These are phyloP conservation scores for Eulemur rubriventer DNA, from an alignment of 2,797 vertebrate genomes.

Conservation along the genomic window DNA sequence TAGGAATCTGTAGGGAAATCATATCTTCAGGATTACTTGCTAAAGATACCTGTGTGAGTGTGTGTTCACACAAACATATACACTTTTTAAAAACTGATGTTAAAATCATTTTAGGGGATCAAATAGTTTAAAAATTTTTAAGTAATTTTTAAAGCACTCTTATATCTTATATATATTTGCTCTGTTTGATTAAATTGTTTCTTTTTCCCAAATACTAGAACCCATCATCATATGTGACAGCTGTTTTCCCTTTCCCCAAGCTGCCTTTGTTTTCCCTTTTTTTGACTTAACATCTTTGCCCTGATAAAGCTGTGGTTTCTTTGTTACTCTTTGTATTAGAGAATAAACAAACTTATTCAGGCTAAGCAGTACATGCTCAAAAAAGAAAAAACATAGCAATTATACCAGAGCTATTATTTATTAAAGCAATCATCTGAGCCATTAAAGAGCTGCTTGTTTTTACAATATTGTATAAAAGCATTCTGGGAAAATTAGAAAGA, in stretches of 20 bases:
- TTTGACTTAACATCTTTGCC: slow-evolving; percentile 32
- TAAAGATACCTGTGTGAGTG: not conserved
- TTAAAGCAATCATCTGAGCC: slow-evolving; percentile 19
- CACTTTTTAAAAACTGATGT: not conserved
- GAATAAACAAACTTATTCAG: not conserved
- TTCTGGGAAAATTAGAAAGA: not conserved
- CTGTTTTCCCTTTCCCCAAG: not conserved
- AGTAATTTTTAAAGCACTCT: not conserved
- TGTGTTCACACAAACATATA: not conserved
- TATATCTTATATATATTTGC: not conserved
- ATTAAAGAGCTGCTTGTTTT: slow-evolving; percentile 43
- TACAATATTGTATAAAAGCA: not conserved
- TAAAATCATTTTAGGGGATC: not conserved
- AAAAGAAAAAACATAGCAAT: not conserved
- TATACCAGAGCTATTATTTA: slow-evolving; percentile 22
- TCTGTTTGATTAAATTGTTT: slow-evolving; percentile 28
- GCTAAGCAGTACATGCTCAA: slow-evolving; percentile 23
- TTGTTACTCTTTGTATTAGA: slow-evolving; percentile 20
- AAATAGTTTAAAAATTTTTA: not conserved
- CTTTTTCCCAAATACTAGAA: not conserved
- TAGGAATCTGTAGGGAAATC: slow-evolving; percentile 4
- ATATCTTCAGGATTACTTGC: not conserved
- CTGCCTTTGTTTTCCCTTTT: not conserved
- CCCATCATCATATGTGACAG: not conserved
- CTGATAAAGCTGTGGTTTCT: slow-evolving; percentile 33